Conservation (phyloP, 2,888 invertebrate genomes). For the Eueremaeus valkanovi region DNA sequence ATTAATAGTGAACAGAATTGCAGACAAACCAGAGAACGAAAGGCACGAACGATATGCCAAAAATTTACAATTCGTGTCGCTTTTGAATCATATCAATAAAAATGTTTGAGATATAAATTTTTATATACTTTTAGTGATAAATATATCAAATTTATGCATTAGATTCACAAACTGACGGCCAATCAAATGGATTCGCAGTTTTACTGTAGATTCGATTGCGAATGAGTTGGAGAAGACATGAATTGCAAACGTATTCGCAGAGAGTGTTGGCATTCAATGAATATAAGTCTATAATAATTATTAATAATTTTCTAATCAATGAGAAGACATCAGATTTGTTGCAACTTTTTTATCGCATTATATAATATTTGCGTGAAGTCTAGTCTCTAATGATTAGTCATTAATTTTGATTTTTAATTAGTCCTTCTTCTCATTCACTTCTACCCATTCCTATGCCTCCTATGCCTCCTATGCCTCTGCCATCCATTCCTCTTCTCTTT, state of each 20-base stretch:
- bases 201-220: too few species aligned
- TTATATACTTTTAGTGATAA: not conserved
- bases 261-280: too few species aligned
- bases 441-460: not conserved
- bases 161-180: not conserved
- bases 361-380: not conserved
- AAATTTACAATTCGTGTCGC: not conserved
- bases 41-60: not conserved
- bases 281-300: too few species aligned
- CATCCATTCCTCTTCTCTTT: not conserved
- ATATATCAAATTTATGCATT: not conserved
- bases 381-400: slow-evolving; percentile 14
- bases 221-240: too few species aligned
- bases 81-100: not conserved
- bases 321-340: too few species aligned
- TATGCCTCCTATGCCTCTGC: not conserved
- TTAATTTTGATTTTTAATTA: slow-evolving; percentile 34
- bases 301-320: too few species aligned
- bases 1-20: not conserved
- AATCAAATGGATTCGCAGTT: too few species aligned
- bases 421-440: not conserved
- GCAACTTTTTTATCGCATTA: too few species aligned
- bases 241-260: too few species aligned
- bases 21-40: not conserved
- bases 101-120: not conserved